A percentile compares a stretch with the other conserved stretches of the same genome.
Evolutionary conservation across 2,797 vertebrate genomes (phyloP).

Genomic region (Micropoecilia bifurca): DNA sequence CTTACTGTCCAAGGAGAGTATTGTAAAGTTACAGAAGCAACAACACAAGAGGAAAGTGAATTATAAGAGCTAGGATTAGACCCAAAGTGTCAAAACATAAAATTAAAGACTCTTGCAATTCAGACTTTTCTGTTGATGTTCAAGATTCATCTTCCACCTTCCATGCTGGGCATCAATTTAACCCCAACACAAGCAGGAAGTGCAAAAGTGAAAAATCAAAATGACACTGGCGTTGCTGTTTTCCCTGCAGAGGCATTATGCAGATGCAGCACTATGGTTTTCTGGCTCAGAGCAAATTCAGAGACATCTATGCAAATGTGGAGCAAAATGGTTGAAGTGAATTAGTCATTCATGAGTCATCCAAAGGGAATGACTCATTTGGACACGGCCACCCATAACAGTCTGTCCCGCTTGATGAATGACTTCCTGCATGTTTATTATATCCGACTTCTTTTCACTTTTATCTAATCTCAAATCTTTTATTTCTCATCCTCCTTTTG

Average conservation of each 20-base stretch:
- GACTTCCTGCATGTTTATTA: constrained; percentile 42
- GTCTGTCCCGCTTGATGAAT: constrained; percentile 30
- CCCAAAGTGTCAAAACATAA: constrained; percentile 33
- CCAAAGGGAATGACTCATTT: constrained; percentile 44
- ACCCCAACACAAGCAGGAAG: not conserved
- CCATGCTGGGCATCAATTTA: not conserved
- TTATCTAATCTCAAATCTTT: not conserved
- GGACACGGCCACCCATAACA: constrained; percentile 32
- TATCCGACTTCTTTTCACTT: constrained; percentile 14
- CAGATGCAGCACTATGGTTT: constrained; percentile 24
- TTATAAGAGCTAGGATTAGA: constrained; percentile 37
- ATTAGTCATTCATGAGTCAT: constrained; percentile 64
- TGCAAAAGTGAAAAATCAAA: constrained; percentile 14
- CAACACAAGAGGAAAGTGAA: constrained; percentile 40
- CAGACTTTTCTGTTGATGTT: not conserved
- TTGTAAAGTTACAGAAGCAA: constrained; percentile 23
- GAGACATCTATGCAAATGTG: constrained; percentile 51
- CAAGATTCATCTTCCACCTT: not conserved
- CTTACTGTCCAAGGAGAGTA: constrained; percentile 3
- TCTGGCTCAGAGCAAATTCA: constrained; percentile 35
- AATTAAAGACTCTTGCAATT: constrained; percentile 31
- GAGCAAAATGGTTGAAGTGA: constrained; percentile 43
- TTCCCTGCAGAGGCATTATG: not conserved
- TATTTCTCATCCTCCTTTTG: not conserved
- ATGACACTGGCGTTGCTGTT: constrained; percentile 7